A percentile compares a stretch with the other conserved stretches of the same genome.
Evolutionary conservation across 1,140 invertebrate species (phyloP).

Genomic region (Sitophilus oryzae): DNA sequence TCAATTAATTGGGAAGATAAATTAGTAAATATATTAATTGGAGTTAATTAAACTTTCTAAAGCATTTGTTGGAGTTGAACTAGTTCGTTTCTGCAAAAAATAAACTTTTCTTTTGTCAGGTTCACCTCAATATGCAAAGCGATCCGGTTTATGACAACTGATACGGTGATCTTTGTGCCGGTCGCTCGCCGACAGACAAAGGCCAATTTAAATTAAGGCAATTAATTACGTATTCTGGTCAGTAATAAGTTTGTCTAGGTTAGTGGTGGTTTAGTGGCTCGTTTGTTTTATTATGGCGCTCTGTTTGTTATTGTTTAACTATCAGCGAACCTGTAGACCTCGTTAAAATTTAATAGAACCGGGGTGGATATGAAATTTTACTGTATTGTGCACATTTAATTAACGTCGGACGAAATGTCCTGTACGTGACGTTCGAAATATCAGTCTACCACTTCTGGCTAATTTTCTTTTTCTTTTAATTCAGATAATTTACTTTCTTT

Average conservation of each 20-base stretch:
- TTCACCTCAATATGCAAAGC: no score
- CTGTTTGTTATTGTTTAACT: slow-evolving; percentile 22
- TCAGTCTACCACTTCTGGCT: neutral
- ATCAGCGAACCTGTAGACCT: slow-evolving; percentile 21
- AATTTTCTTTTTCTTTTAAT: no score
- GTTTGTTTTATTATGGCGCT: slow-evolving; percentile 16
- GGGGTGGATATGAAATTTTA: slow-evolving; percentile 15
- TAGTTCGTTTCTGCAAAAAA: no score
- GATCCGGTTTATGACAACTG: no score
- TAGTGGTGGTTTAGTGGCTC: slow-evolving; percentile 13
- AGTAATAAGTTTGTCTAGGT: slow-evolving; percentile 24
- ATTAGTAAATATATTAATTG: no score
- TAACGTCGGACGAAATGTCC: slow-evolving; percentile 10
- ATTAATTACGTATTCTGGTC: slow-evolving; percentile 23
- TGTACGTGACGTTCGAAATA: slow-evolving; percentile 8
- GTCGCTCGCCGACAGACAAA: slow-evolving; percentile 7
- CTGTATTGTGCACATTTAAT: slow-evolving; percentile 11
- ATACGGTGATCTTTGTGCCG: neutral
- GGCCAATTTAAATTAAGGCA: slow-evolving; percentile 12
- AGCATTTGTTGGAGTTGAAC: no score
- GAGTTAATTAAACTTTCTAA: no score
- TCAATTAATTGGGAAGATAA: no score
- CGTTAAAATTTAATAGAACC: slow-evolving; percentile 20
- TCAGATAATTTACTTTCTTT: no score
- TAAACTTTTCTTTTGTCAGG: no score